Evolutionary conservation across 2,797 vertebrate genomes (phyloP).

Genomic region (Bradypus variegatus): DNA sequence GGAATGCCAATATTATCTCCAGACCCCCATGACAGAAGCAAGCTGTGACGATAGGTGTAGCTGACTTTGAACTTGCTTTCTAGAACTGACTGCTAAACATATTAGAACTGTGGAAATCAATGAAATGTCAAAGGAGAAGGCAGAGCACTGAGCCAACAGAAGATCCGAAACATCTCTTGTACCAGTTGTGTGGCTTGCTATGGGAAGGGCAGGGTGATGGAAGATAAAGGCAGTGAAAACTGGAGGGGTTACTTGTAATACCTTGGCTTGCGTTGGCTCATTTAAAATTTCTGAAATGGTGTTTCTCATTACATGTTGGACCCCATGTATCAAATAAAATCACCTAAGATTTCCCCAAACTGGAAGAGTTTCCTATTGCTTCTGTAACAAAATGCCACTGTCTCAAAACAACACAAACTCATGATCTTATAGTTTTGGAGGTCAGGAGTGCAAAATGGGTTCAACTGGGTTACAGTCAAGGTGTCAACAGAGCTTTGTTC

Average conservation of each 20-base stretch:
- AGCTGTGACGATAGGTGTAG: neutral
- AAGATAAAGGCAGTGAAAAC: neutral
- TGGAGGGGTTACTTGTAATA: neutral
- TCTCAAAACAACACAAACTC: too few relatives aligned
- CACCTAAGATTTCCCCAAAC: neutral
- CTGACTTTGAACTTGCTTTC: neutral
- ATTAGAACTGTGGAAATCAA: neutral
- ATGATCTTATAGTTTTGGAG: too few relatives aligned
- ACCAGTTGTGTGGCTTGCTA: neutral
- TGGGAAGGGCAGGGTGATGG: neutral
- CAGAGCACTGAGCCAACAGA: accelerated
- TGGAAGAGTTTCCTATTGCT: too few relatives aligned
- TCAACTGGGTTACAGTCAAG: too few relatives aligned
- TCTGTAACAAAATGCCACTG: too few relatives aligned
- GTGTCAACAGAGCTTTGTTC: too few relatives aligned
- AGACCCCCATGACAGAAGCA: too few relatives aligned
- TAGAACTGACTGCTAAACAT: neutral
- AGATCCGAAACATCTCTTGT: neutral
- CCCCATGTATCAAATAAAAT: neutral
- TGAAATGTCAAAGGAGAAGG: neutral
- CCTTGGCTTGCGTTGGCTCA: neutral
- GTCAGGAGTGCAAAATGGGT: too few relatives aligned
- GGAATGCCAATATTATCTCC: neutral
- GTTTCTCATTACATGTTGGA: accelerated
- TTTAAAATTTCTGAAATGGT: neutral